Percentiles rank a stretch among this genome's conserved stretches.
Conservation (phyloP, 2,888 invertebrate species). For the Rugalucina vietnamica region DNA sequence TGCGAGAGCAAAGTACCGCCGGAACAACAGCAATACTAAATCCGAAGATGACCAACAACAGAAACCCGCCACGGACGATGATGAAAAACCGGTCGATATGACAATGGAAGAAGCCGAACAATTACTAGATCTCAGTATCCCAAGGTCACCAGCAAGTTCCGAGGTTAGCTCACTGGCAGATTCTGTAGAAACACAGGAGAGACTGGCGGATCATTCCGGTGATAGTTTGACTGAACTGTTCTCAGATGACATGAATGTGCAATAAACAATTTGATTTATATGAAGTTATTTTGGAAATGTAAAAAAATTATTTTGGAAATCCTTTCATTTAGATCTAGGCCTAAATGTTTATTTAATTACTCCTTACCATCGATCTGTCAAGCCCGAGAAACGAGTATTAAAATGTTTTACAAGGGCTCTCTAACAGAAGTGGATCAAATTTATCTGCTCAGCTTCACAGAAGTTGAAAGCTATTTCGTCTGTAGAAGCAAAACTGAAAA, state of each 20-base stretch:
- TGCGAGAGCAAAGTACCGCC: slow-evolving; percentile 98
- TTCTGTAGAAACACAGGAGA: slow-evolving; percentile 70
- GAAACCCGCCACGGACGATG: slow-evolving; percentile 44
- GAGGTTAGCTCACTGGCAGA: slow-evolving; percentile 79
- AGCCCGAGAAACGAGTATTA: too few species aligned
- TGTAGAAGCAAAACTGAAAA: too few species aligned
- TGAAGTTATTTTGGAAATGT: background rate
- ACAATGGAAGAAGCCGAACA: slow-evolving; percentile 60
- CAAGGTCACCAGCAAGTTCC: slow-evolving; percentile 77
- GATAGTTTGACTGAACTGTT: slow-evolving; percentile 75
- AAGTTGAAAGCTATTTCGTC: too few species aligned
- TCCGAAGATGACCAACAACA: slow-evolving; percentile 49
- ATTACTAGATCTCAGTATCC: slow-evolving; percentile 73
- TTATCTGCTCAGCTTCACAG: too few species aligned
- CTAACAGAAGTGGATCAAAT: too few species aligned
- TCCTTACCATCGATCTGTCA: too few species aligned
- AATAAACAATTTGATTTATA: background rate
- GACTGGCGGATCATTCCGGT: slow-evolving; percentile 71
- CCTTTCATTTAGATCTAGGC: too few species aligned
- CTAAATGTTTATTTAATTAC: too few species aligned
- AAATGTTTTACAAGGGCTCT: too few species aligned
- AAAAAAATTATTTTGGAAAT: too few species aligned
- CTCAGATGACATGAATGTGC: slow-evolving; percentile 53
- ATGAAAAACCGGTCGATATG: slow-evolving; percentile 51
- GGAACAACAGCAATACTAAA: slow-evolving; percentile 88